These are phyloP conservation scores for Metridium senile DNA, from an alignment of 92 coral and sea anemone genomes.

Conservation along the genomic window DNA sequence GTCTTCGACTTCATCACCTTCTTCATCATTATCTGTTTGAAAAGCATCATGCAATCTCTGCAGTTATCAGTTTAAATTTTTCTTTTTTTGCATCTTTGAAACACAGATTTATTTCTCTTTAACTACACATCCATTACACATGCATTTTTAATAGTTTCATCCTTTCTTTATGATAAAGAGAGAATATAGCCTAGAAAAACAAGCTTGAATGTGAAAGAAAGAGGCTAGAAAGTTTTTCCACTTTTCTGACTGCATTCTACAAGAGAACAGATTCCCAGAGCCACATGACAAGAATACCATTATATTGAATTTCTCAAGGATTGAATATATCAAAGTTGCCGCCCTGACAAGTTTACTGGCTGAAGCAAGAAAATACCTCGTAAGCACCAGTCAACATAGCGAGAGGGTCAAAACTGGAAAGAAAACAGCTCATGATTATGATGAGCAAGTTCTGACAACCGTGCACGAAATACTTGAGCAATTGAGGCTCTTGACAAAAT, in stretches of 20 bases:
- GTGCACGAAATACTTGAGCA: slow-evolving; percentile 2
- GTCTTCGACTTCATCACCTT: too few relatives aligned
- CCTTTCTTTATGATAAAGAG: too few relatives aligned
- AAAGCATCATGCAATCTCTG: too few relatives aligned
- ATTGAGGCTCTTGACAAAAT: too few relatives aligned
- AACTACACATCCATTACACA: too few relatives aligned
- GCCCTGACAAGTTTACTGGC: neutral
- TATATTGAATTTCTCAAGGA: neutral
- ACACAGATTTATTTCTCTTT: too few relatives aligned
- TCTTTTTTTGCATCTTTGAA: too few relatives aligned
- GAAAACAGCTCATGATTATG: slow-evolving; percentile 34
- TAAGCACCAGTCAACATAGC: slow-evolving; percentile 20
- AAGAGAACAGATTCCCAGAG: slow-evolving; percentile 1
- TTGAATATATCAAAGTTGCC: neutral
- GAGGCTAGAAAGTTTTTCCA: neutral
- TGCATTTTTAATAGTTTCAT: too few relatives aligned
- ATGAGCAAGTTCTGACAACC: slow-evolving; percentile 12
- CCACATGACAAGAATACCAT: slow-evolving; percentile 8
- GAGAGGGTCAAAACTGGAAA: slow-evolving; percentile 36
- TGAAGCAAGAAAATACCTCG: slow-evolving; percentile 4
- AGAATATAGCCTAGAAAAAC: slow-evolving; percentile 4
- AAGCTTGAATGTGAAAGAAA: neutral
- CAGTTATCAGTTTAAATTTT: too few relatives aligned
- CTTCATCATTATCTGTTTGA: too few relatives aligned
- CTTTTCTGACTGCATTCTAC: neutral